Conservation (phyloP, 2,797 vertebrate species). For the Cryptoblepharus egeriae region DNA sequence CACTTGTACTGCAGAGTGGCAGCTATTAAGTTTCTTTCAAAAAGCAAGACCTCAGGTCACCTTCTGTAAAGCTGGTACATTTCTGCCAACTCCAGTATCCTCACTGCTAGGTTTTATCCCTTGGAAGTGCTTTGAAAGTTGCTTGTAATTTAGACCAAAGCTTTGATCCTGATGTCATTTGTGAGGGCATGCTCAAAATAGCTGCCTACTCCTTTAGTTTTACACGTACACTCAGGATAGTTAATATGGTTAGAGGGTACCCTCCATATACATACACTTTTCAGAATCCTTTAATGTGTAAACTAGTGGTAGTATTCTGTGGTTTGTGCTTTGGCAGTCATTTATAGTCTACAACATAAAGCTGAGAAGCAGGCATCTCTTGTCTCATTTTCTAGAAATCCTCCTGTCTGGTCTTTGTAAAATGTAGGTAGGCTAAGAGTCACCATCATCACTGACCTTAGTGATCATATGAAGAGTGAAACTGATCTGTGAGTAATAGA, state of each 20-base stretch:
- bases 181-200: too few relatives aligned
- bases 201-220: neutral
- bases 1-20: neutral
- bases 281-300: too few relatives aligned
- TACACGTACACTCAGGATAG: neutral
- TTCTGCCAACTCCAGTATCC: neutral
- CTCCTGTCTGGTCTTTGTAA: neutral
- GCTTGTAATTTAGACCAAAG: too few relatives aligned
- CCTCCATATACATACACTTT: too few relatives aligned
- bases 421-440: too few relatives aligned
- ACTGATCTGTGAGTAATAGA: neutral
- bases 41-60: neutral
- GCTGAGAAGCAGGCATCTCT: neutral
- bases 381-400: neutral
- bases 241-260: neutral
- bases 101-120: neutral
- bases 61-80: neutral
- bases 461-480: neutral
- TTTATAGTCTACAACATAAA: neutral
- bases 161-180: neutral
- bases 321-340: too few relatives aligned
- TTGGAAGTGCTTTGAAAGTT: neutral
- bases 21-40: constrained; percentile 20
- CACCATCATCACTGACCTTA: too few relatives aligned
- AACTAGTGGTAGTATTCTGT: too few relatives aligned